Percentiles rank a stretch among this genome's conserved stretches.
Evolutionary conservation across 2,797 vertebrate genomes (phyloP).

Genomic region (Poecilia gillii): DNA sequence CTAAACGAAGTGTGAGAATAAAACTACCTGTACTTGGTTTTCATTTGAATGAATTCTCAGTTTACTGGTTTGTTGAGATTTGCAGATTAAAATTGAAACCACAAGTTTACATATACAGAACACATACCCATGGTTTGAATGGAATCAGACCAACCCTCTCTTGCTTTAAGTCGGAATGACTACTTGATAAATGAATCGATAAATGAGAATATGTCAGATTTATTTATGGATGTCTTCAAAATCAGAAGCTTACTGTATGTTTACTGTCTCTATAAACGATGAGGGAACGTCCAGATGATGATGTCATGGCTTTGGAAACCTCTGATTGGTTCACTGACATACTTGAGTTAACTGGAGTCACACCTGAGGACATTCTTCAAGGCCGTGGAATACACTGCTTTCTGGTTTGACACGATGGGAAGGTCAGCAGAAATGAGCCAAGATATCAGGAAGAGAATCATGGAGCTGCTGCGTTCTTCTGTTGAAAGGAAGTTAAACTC

Average conservation of each 20-base stretch:
- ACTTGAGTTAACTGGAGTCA: not conserved
- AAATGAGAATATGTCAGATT: not conserved
- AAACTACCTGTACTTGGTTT: not conserved
- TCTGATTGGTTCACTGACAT: not conserved
- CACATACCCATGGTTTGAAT: not conserved
- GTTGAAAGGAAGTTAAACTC: not conserved
- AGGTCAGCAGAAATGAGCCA: not conserved
- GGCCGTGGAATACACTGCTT: not conserved
- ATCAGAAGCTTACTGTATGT: not conserved
- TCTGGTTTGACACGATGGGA: not conserved
- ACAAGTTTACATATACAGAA: not conserved
- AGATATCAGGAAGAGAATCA: not conserved
- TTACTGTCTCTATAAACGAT: not conserved
- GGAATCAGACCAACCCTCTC: not conserved
- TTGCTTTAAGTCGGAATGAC: not conserved
- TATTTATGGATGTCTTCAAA: conserved; percentile 1
- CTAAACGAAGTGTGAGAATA: not conserved
- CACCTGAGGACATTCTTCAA: not conserved
- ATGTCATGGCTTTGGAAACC: not conserved
- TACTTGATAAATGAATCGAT: not conserved
- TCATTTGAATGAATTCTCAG: not conserved
- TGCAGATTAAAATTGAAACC: not conserved
- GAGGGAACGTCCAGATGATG: not conserved
- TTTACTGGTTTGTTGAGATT: not conserved
- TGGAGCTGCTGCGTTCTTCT: not conserved